Evolutionary conservation across 2,888 invertebrate species (phyloP).

Genomic region (Tinea pellionella): DNA sequence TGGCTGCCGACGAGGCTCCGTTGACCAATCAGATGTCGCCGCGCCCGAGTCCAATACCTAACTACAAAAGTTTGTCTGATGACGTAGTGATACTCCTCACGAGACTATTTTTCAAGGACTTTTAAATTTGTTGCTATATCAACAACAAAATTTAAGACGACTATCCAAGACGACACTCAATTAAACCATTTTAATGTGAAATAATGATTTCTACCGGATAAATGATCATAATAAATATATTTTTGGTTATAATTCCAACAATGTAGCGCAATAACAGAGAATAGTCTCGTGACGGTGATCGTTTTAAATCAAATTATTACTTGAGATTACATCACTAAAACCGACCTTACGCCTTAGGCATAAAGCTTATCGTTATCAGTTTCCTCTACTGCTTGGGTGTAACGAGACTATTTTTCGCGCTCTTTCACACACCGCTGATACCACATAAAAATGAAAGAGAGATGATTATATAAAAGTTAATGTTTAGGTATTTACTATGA

Average conservation of each 20-base stretch:
- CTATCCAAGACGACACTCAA: neutral
- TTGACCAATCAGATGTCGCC: constrained; percentile 54
- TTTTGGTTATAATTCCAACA: neutral
- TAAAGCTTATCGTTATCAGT: constrained; percentile 17
- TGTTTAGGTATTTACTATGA: constrained; percentile 65
- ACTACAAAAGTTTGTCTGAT: constrained; percentile 40
- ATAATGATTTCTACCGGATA: too few relatives aligned
- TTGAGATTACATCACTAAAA: constrained; percentile 22
- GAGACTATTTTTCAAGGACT: constrained; percentile 68
- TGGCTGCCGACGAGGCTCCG: constrained; percentile 71
- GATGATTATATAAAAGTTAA: constrained; percentile 54
- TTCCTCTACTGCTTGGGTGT: constrained; percentile 33
- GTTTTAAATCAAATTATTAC: constrained; percentile 16
- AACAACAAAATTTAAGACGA: neutral
- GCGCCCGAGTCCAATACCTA: constrained; percentile 42
- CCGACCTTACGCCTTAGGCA: constrained; percentile 26
- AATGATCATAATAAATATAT: neutral
- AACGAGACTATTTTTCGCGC: constrained; percentile 62
- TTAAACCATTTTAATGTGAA: neutral
- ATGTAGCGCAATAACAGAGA: constrained; percentile 13
- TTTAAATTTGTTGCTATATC: constrained; percentile 41
- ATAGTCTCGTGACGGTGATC: constrained; percentile 49
- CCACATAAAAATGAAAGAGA: constrained; percentile 54
- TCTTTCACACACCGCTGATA: constrained; percentile 59
- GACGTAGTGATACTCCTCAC: constrained; percentile 62